Evolutionary conservation across 2,888 invertebrate genomes (phyloP), one percentile per base, ranked within the genome.

Genomic region (Drosophila rubida): DNA sequence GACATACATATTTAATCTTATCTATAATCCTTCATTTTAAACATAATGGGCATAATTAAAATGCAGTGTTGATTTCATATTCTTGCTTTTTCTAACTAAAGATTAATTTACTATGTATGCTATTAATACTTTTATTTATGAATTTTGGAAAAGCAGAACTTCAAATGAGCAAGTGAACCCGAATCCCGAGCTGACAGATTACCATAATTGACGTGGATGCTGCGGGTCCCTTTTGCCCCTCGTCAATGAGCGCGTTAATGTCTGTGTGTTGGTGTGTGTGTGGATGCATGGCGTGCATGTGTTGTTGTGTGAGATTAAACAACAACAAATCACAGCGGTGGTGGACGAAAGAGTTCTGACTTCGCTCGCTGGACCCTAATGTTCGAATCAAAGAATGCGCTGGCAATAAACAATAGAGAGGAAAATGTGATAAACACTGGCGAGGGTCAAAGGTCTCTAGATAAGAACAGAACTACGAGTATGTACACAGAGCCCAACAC

Each of bases 241-340:
- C 37, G 16, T 8, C 23, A 4, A 9, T 14, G 16, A 14, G 27
- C 9, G 16, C 22, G 13, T 50, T 11, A 30, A 19, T 37, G 7
- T 19, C 6, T 22, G 9, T 19, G 16, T 54, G 19, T 19, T 19
- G 1, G 19, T 19, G 7, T 23, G 22, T 54, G 41, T 41, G 16
- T 35, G 14, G 5, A 45, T 2, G 44, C 19, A 19, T 7, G 13
- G 30, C 4, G 8, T 32, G 8, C 19, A n/a, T 42, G 11, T 39
- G 16, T 23, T 23, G 39, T 44, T 50, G 55, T 58, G 54, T 53
- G 50, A 76, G 72, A 79, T 69, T 61, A 62, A 57, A 62, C 49
- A 69, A 77, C 61, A 74, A 46, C 53, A 67, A 80, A 78, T 78
- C 75, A 70, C 46, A 46, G 35, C 42, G 57, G 19, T 32, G 32